These are phyloP conservation scores for Germaria angustata DNA, from an alignment of 2,888 invertebrate species.

Conservation along the genomic window DNA sequence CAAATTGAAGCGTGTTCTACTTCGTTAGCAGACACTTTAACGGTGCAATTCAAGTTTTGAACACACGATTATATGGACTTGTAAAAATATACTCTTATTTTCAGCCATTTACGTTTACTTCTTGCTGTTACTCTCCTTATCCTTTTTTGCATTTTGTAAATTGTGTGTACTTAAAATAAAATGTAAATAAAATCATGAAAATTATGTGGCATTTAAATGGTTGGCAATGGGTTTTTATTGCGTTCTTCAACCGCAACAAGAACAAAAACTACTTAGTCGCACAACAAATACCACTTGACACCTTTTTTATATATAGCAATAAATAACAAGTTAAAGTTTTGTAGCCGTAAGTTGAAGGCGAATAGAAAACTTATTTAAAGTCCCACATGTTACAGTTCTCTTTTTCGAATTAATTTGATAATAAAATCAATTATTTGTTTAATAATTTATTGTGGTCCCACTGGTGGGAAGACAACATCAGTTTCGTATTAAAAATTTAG, in stretches of 20 bases:
- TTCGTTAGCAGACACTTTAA: conserved; percentile 76
- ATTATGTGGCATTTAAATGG: conserved; percentile 61
- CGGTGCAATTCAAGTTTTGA: conserved; percentile 69
- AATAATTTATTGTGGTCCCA: conserved; percentile 21
- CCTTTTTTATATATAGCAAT: conserved; percentile 51
- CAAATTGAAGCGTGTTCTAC: conserved; percentile 68
- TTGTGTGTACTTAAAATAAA: conserved; percentile 49
- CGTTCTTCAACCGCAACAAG: conserved; percentile 28
- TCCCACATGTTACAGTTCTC: conserved; percentile 15
- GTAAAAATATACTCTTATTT: conserved; percentile 25
- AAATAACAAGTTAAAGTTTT: conserved; percentile 48
- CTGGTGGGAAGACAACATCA: background rate
- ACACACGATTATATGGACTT: conserved; percentile 33
- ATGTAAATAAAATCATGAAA: conserved; percentile 61
- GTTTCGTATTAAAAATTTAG: background rate
- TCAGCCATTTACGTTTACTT: background rate
- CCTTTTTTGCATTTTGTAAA: background rate
- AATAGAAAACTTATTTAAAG: background rate
- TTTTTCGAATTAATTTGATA: background rate
- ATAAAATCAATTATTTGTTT: conserved; percentile 42
- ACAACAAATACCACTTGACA: conserved; percentile 55
- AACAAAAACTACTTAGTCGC: conserved; percentile 30
- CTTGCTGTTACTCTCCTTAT: background rate
- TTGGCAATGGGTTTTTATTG: conserved; percentile 58
- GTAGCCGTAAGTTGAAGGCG: background rate